phyloP scores from a whole-genome alignment of 2,888 invertebrate genomes.

The Platerodrilus igneus region DNA sequence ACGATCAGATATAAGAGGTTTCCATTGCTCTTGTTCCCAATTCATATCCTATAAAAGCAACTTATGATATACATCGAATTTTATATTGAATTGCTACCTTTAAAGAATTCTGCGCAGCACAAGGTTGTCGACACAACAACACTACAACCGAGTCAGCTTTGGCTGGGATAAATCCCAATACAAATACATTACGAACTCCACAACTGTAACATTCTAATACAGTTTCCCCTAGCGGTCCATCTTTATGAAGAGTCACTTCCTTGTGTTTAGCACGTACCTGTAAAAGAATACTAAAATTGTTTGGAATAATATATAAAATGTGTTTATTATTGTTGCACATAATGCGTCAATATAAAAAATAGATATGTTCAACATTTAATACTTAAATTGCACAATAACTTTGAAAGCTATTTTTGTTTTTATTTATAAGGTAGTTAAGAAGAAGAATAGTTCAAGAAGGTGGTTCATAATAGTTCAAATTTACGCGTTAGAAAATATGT shows the following conservation, averaged over 20 bases:
- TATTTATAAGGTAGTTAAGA: too few relatives aligned
- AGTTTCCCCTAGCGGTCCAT: slow-evolving; percentile 97
- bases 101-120: slow-evolving; percentile 92
- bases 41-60: slow-evolving; percentile 79
- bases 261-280: slow-evolving; percentile 90
- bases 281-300: too few relatives aligned
- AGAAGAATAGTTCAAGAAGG: too few relatives aligned
- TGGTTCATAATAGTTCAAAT: too few relatives aligned
- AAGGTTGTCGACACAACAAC: slow-evolving; percentile 94
- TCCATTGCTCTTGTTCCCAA: slow-evolving; percentile 99
- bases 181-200: slow-evolving; percentile 96
- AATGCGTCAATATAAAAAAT: too few relatives aligned
- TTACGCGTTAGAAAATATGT: too few relatives aligned
- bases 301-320: too few relatives aligned
- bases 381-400: too few relatives aligned
- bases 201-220: slow-evolving; percentile 98
- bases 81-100: slow-evolving; percentile 51
- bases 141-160: slow-evolving; percentile 98
- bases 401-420: too few relatives aligned
- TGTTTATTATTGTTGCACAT: too few relatives aligned
- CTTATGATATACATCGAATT: not conserved
- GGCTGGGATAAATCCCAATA: slow-evolving; percentile 97
- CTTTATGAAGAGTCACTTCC: slow-evolving; percentile 95
- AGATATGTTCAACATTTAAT: too few relatives aligned
- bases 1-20: slow-evolving; percentile 93